These are phyloP conservation scores for Etheostoma perlongum DNA, from an alignment of 2,797 vertebrate species.

Conservation along the genomic window DNA sequence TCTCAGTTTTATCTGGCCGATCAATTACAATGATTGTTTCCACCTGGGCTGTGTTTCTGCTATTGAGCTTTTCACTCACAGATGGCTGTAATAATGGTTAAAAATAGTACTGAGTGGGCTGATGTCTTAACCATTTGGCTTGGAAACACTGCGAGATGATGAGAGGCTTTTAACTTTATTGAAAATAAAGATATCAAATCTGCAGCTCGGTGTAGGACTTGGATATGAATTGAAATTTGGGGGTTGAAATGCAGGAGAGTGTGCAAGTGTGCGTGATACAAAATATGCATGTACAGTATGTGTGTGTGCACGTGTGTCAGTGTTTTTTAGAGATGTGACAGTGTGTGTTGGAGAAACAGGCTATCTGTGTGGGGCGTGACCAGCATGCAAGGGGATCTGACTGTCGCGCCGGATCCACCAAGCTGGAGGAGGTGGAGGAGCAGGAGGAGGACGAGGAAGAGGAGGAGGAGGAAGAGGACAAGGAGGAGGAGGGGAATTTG, in stretches of 20 bases:
- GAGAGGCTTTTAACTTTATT: constrained; percentile 50
- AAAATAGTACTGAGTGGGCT: constrained; percentile 67
- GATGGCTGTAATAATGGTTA: constrained; percentile 67
- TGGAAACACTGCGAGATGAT: constrained; percentile 36
- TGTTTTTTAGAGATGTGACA: constrained; percentile 27
- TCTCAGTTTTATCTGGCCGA: constrained; percentile 30
- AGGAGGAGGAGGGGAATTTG: constrained; percentile 24
- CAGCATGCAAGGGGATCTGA: constrained; percentile 76
- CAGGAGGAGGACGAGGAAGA: constrained; percentile 46
- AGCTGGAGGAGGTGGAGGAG: constrained; percentile 52
- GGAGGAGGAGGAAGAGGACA: constrained; percentile 20
- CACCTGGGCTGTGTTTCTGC: constrained; percentile 53
- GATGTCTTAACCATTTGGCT: constrained; percentile 54
- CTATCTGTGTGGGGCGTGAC: constrained; percentile 80
- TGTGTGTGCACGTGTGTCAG: constrained; percentile 8
- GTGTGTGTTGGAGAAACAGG: constrained; percentile 54
- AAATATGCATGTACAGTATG: background rate
- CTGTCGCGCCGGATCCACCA: constrained; percentile 65
- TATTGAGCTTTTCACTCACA: constrained; percentile 44
- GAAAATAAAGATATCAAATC: constrained; percentile 24
- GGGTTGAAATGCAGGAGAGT: constrained; percentile 19
- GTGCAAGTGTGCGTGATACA: constrained; percentile 15
- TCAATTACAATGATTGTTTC: constrained; percentile 45
- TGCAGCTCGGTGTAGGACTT: constrained; percentile 19
- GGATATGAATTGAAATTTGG: constrained; percentile 6